phyloP scores from a whole-genome alignment of 2,888 invertebrate species.

The Gasteruption jaculator region DNA sequence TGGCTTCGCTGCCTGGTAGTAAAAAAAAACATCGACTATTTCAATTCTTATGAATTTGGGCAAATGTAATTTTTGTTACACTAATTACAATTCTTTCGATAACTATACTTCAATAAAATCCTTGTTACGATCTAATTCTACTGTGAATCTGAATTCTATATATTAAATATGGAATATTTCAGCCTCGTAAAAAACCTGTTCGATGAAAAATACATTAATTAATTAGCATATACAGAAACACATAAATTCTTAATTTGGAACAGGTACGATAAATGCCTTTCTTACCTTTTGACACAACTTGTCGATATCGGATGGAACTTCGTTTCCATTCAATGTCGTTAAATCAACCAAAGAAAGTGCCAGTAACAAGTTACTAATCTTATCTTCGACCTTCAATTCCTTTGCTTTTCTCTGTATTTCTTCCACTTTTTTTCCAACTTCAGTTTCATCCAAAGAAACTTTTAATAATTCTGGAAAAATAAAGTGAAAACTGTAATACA shows the following conservation, averaged over 20 bases:
- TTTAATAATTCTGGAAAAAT: conserved; percentile 7
- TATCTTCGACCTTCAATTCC: conserved; percentile 50
- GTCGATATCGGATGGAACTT: conserved; percentile 71
- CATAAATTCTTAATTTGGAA: no score
- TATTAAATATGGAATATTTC: no score
- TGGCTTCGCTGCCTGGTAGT: conserved; percentile 44
- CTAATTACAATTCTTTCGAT: no score
- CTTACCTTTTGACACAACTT: conserved; percentile 77
- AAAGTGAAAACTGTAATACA: no score
- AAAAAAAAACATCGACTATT: conserved; percentile 13
- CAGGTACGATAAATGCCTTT: no score
- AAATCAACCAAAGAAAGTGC: conserved; percentile 86
- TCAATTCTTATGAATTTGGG: conserved; percentile 4
- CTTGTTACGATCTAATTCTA: conserved; percentile 10
- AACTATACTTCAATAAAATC: conserved; percentile 7
- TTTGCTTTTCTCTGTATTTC: conserved; percentile 30
- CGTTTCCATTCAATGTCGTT: conserved; percentile 85
- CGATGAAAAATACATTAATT: no score
- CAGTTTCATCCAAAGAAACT: conserved; percentile 27
- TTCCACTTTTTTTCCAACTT: conserved; percentile 28
- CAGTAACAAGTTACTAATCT: conserved; percentile 73
- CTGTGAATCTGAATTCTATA: no score
- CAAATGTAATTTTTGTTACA: no score
- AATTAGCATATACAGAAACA: no score
- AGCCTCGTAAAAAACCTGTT: no score